phyloP scores from a whole-genome alignment of 1,140 invertebrate genomes.

The Antheraea pernyi region DNA sequence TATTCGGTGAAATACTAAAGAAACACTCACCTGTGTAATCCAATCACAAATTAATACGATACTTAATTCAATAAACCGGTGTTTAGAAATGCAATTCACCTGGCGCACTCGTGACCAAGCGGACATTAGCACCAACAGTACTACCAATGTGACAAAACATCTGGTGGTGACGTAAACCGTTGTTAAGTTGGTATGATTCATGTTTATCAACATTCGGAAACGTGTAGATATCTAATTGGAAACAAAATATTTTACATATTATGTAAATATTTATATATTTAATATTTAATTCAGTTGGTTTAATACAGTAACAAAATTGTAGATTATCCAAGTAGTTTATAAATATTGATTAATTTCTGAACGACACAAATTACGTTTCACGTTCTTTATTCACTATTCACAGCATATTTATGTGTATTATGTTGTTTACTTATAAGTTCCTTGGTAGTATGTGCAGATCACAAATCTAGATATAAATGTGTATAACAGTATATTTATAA shows the following conservation, averaged over 20 bases:
- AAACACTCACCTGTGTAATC: conserved; percentile 48
- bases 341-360: neutral
- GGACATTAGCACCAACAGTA: conserved; percentile 62
- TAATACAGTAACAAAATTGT: too few relatives aligned
- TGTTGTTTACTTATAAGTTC: too few relatives aligned
- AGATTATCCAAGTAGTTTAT: neutral
- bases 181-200: conserved; percentile 29
- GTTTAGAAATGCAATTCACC: conserved; percentile 46
- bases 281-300: too few relatives aligned
- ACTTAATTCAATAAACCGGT: conserved; percentile 49
- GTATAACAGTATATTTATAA: too few relatives aligned
- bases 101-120: conserved; percentile 61
- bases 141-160: conserved; percentile 50
- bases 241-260: neutral
- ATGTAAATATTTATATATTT: too few relatives aligned
- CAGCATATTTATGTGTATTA: too few relatives aligned
- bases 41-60: conserved; percentile 39
- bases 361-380: neutral
- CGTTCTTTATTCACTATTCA: neutral
- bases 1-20: conserved; percentile 6
- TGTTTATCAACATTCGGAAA: conserved; percentile 8
- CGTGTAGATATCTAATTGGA: neutral
- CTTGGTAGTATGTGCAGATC: too few relatives aligned
- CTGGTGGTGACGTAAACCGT: conserved; percentile 15
- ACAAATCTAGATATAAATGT: too few relatives aligned